These are phyloP conservation scores for Apodemia hepburni DNA, from an alignment of 2,888 invertebrate species.

Conservation along the genomic window DNA sequence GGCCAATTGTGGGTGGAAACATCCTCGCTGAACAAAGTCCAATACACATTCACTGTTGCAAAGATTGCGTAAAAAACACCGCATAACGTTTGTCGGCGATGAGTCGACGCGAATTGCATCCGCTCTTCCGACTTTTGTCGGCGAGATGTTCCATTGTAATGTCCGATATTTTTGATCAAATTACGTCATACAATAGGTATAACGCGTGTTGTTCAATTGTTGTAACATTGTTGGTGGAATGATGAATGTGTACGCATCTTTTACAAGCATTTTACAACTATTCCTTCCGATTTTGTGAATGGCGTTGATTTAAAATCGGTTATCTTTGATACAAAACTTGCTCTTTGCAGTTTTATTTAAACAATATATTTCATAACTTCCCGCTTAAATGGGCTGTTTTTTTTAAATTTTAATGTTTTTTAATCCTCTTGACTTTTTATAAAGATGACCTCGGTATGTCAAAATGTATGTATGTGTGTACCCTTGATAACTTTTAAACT, in stretches of 20 bases:
- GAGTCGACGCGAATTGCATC: conserved; percentile 75
- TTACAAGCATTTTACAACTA: conserved; percentile 22
- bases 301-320: conserved; percentile 43
- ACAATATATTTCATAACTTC: no score
- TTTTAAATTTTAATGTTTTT: no score
- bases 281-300: conserved; percentile 67
- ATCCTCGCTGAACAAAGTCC: conserved; percentile 67
- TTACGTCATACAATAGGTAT: conserved; percentile 69
- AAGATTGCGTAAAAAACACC: conserved; percentile 66
- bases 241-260: conserved; percentile 52
- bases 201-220: conserved; percentile 73
- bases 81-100: conserved; percentile 60
- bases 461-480: no score
- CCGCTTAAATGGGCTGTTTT: no score
- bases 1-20: conserved; percentile 78
- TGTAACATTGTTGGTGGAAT: conserved; percentile 69
- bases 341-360: not conserved
- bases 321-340: conserved; percentile 32
- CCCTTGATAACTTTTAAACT: no score
- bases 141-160: conserved; percentile 55
- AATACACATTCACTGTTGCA: conserved; percentile 45
- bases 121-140: conserved; percentile 79
- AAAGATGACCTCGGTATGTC: no score
- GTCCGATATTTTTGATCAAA: conserved; percentile 77
- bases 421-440: no score